Percentiles rank a stretch among this genome's conserved stretches.
Conservation (phyloP, 2,888 invertebrate species). For the Troides oblongomaculatus region DNA sequence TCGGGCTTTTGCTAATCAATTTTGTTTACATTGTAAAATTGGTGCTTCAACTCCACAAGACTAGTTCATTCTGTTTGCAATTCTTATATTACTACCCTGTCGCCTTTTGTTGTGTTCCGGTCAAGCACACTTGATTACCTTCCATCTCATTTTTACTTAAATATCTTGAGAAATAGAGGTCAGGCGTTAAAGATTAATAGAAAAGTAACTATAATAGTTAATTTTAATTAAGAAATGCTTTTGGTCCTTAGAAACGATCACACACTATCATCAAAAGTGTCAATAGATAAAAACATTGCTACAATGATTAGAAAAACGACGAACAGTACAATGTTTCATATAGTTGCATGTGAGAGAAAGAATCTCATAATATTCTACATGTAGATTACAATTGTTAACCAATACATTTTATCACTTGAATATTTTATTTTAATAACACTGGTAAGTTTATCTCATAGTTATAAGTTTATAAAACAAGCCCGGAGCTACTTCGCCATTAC, state of each 20-base stretch:
- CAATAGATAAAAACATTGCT: not conserved
- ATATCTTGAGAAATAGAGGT: not conserved
- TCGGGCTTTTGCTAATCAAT: too few relatives aligned
- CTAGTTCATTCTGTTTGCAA: too few relatives aligned
- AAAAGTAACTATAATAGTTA: too few relatives aligned
- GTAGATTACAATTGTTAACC: not conserved
- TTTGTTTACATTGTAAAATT: too few relatives aligned
- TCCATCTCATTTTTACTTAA: too few relatives aligned
- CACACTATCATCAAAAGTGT: not conserved
- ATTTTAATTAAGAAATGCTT: too few relatives aligned
- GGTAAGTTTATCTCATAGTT: not conserved
- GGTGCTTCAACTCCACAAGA: too few relatives aligned
- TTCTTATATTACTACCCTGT: too few relatives aligned
- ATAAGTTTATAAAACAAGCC: constrained; percentile 1
- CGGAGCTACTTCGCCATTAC: not conserved
- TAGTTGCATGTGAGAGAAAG: not conserved
- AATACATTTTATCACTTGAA: not conserved
- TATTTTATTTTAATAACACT: not conserved
- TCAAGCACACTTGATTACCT: too few relatives aligned
- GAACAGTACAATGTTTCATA: constrained; percentile 1
- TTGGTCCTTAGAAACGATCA: not conserved
- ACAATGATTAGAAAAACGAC: not conserved
- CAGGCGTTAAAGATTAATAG: not conserved
- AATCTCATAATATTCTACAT: not conserved
- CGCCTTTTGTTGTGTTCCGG: too few relatives aligned